phyloP scores from a whole-genome alignment of 1,140 invertebrate species.

The Adoxophyes honmai region DNA sequence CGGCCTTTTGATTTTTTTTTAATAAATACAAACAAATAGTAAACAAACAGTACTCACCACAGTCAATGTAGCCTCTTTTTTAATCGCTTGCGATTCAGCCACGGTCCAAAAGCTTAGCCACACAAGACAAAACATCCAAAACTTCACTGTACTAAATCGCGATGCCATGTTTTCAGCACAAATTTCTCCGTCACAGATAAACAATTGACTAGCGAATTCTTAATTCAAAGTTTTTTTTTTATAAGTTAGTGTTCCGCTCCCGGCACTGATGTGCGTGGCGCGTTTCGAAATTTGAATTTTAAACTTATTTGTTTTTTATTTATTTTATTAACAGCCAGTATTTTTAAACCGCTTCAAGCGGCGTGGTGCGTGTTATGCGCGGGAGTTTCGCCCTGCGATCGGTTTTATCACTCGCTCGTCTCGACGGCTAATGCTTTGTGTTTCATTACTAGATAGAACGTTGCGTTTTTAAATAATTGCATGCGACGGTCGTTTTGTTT shows the following conservation, averaged over 20 bases:
- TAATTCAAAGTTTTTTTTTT: no score
- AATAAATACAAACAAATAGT: not conserved
- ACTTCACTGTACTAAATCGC: not conserved
- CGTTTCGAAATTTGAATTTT: not conserved
- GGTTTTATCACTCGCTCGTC: constrained; percentile 1
- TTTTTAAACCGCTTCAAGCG: not conserved
- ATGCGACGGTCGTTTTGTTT: no score
- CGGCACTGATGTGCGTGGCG: not conserved
- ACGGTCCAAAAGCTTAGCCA: not conserved
- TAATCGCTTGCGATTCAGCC: not conserved
- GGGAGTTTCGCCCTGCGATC: not conserved
- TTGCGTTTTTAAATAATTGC: no score
- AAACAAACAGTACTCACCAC: not conserved
- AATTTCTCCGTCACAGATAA: no score
- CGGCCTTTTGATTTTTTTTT: not conserved
- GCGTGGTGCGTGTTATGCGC: not conserved
- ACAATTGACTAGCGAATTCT: no score
- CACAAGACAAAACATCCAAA: not conserved
- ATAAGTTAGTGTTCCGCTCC: not conserved
- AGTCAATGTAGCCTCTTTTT: not conserved
- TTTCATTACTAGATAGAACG: no score
- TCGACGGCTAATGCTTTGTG: no score
- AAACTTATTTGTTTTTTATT: not conserved
- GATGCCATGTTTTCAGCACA: not conserved
- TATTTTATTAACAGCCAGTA: not conserved